Evolutionary conservation across 2,888 invertebrate species (phyloP).

Genomic region (Caenorhabditis zanzibari): DNA sequence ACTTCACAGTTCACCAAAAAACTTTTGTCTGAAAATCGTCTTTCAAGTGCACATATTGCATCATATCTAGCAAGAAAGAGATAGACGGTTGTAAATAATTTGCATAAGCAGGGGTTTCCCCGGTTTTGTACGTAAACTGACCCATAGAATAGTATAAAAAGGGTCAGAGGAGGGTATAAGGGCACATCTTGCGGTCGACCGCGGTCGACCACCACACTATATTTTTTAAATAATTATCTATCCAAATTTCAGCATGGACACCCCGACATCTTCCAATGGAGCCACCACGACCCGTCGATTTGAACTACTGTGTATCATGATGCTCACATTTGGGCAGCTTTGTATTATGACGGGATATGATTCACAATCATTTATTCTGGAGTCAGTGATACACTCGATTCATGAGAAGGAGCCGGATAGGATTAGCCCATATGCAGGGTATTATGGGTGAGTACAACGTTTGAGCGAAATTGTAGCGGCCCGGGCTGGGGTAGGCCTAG

Average conservation of each 20-base stretch:
- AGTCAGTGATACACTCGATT: conserved; percentile 75
- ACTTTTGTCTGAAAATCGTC: conserved; percentile 7
- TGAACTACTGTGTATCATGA: conserved; percentile 68
- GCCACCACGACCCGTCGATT: conserved; percentile 31
- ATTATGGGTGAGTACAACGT: conserved; percentile 68
- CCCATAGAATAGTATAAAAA: conserved; percentile 25
- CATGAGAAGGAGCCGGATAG: conserved; percentile 69
- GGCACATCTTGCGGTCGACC: too few species aligned
- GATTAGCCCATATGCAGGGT: conserved; percentile 71
- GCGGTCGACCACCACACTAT: too few species aligned
- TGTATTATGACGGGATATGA: conserved; percentile 73
- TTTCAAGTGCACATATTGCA: conserved; percentile 34
- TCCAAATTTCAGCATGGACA: not conserved
- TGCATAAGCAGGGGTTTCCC: conserved; percentile 25
- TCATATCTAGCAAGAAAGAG: conserved; percentile 7
- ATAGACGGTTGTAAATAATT: conserved; percentile 3
- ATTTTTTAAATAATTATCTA: not conserved
- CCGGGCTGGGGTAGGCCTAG: too few species aligned
- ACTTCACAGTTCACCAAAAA: conserved; percentile 24
- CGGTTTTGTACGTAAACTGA: conserved; percentile 22
- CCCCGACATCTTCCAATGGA: not conserved
- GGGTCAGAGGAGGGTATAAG: too few species aligned
- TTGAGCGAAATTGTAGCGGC: not conserved
- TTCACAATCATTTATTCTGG: conserved; percentile 70
- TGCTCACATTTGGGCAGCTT: conserved; percentile 73